phyloP scores from a whole-genome alignment of 53 echinoderm and acorn worm species.

The Henricia sp. region DNA sequence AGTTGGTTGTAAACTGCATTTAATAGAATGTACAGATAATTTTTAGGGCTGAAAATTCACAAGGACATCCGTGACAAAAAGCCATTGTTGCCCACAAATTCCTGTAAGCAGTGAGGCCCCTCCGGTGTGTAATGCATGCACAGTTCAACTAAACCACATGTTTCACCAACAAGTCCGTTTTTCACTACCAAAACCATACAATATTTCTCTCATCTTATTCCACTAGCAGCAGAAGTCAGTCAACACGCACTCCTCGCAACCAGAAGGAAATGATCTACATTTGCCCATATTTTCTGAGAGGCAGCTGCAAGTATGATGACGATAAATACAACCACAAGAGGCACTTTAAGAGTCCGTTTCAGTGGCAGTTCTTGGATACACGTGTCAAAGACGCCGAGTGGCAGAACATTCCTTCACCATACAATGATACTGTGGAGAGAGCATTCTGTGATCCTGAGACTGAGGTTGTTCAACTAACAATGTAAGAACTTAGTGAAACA shows the following conservation, averaged over 20 bases:
- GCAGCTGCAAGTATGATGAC: conserved; percentile 1
- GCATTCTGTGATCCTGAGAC: conserved; percentile 21
- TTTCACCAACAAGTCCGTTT: not conserved
- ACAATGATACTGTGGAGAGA: conserved; percentile 9
- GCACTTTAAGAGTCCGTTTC: conserved; percentile 8
- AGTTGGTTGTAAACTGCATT: too few relatives aligned
- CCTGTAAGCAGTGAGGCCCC: not conserved
- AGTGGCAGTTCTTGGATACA: conserved; percentile 33
- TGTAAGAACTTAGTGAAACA: not conserved
- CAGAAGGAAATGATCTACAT: conserved; percentile 21
- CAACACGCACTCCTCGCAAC: not conserved
- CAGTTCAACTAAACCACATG: not conserved
- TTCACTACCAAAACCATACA: not conserved
- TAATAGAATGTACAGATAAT: not conserved
- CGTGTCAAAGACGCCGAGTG: not conserved
- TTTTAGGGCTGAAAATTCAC: not conserved
- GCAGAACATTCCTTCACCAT: not conserved
- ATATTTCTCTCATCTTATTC: not conserved
- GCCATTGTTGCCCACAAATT: not conserved
- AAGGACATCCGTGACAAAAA: not conserved
- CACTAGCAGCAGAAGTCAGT: too few relatives aligned
- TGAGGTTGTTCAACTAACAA: not conserved
- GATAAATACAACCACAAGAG: conserved; percentile 46
- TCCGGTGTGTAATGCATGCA: not conserved
- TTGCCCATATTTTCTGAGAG: conserved; percentile 40